phyloP scores from a whole-genome alignment of 2,113 vertebrate genomes.

The Dicerorhinus sumatrensis region DNA sequence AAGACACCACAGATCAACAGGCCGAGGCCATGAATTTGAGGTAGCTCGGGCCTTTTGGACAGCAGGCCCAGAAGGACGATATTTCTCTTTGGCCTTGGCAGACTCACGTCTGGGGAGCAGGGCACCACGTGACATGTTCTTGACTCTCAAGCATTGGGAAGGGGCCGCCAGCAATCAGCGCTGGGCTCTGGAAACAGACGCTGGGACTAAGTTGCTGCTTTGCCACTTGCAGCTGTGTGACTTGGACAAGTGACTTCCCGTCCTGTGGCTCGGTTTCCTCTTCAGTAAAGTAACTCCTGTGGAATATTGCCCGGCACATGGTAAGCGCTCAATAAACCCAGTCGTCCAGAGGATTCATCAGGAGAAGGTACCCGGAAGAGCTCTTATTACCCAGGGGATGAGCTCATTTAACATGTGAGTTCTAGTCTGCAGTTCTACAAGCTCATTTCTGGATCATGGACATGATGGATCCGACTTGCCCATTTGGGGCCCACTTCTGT shows the following conservation, averaged over 20 bases:
- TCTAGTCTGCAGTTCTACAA: neutral
- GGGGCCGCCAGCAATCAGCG: too few relatives aligned
- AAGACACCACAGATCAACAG: fast-evolving
- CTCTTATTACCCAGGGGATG: fast-evolving
- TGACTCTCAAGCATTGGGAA: neutral
- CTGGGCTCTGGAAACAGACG: neutral
- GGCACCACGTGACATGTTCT: neutral
- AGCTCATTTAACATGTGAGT: neutral
- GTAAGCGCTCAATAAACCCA: neutral
- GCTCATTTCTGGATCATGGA: neutral
- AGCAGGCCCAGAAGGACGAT: neutral
- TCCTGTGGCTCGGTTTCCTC: neutral
- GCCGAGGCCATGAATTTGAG: neutral
- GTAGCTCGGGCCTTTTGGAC: neutral
- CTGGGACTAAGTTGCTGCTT: neutral
- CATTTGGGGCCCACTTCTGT: neutral
- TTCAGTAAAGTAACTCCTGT: neutral
- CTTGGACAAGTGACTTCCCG: neutral
- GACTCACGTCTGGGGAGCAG: neutral
- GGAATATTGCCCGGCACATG: neutral
- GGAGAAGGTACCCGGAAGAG: fast-evolving
- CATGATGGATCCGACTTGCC: neutral
- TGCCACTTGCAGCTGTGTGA: neutral
- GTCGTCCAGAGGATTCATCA: neutral
- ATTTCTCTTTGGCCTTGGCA: neutral